phyloP scores from a whole-genome alignment of 2,888 invertebrate genomes.

The Petrophora chlorosata region DNA sequence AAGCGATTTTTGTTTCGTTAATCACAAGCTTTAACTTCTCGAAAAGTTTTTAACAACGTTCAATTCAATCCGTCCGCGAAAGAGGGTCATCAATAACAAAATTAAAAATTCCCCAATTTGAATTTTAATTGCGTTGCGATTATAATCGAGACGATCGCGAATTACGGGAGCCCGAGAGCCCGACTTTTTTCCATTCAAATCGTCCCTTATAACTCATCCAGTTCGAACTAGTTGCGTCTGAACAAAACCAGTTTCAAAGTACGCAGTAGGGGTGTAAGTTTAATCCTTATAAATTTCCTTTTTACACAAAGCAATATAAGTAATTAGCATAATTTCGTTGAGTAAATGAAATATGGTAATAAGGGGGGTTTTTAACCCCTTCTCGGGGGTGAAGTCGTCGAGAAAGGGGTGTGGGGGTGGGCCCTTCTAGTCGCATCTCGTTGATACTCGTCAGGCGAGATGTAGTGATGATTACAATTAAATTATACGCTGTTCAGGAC shows the following conservation, averaged over 20 bases:
- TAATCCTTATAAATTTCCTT: conserved; percentile 85
- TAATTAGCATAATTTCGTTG: conserved; percentile 85
- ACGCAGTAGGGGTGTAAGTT: conserved; percentile 73
- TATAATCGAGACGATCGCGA: conserved; percentile 76
- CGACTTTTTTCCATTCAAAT: conserved; percentile 66
- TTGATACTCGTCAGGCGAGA: conserved; percentile 79
- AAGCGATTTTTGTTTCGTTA: conserved; percentile 59
- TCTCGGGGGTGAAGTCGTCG: conserved; percentile 61
- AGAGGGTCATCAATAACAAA: conserved; percentile 81
- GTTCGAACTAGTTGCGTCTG: conserved; percentile 57
- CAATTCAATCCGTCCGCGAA: conserved; percentile 67
- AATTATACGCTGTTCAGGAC: conserved; percentile 73
- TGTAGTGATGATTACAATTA: conserved; percentile 82
- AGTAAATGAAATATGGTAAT: conserved; percentile 85
- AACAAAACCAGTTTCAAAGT: conserved; percentile 54
- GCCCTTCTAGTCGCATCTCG: conserved; percentile 79
- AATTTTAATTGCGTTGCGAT: conserved; percentile 82
- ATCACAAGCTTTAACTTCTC: conserved; percentile 58
- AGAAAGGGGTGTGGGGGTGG: conserved; percentile 51
- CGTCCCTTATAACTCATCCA: conserved; percentile 52
- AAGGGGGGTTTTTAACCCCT: conserved; percentile 75
- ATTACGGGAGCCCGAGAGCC: conserved; percentile 66
- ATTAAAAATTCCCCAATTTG: conserved; percentile 82
- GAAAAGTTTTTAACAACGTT: conserved; percentile 74
- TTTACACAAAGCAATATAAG: conserved; percentile 85